A percentile compares a stretch with the other conserved stretches of the same genome.
Conservation (phyloP, 2,113 vertebrate species). For the Nyctereutes procyonoides region DNA sequence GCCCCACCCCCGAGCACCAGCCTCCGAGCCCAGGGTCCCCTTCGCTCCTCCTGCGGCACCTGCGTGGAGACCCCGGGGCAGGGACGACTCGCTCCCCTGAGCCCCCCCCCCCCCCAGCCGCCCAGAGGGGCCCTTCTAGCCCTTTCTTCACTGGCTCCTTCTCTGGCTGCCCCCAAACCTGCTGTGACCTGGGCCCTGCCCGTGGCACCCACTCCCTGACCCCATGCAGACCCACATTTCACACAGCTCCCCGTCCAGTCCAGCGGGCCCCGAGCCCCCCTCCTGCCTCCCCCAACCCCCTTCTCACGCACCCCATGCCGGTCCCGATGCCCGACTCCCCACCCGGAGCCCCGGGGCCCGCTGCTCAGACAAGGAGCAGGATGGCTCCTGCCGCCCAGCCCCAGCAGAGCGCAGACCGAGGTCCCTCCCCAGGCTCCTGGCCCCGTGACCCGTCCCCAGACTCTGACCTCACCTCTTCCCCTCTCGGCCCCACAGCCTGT, state of each 20-base stretch:
- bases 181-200: background rate
- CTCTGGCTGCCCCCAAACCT: background rate
- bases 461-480: accelerated
- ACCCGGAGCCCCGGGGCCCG: accelerated
- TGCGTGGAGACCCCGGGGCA: background rate
- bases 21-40: accelerated
- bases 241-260: background rate
- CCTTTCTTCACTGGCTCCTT: background rate
- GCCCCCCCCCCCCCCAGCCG: too few species aligned
- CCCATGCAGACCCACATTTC: background rate
- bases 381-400: accelerated
- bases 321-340: accelerated
- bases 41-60: accelerated
- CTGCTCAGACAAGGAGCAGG: accelerated
- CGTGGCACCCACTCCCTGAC: too few species aligned
- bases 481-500: accelerated
- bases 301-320: accelerated
- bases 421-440: background rate
- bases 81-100: accelerated
- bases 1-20: accelerated
- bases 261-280: too few species aligned
- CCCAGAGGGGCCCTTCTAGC: background rate
- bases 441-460: accelerated
- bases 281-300: accelerated
- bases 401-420: accelerated